These are phyloP conservation scores for Alauda arvensis DNA, from an alignment of 2,797 vertebrate species.

Conservation along the genomic window DNA sequence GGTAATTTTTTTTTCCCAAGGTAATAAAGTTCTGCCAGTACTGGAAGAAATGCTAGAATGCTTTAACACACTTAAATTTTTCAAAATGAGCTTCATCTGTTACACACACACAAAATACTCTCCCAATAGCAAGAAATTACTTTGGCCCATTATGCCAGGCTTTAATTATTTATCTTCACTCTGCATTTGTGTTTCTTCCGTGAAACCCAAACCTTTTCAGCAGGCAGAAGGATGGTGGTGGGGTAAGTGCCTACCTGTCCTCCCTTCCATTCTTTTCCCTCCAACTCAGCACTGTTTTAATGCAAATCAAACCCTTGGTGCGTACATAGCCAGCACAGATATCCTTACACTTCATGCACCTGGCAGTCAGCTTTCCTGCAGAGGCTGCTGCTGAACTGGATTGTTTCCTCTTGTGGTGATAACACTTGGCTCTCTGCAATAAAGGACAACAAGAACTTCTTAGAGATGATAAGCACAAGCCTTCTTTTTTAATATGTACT, in stretches of 20 bases:
- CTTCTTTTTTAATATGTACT: not conserved
- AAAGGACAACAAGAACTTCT: not conserved
- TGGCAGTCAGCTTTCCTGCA: constrained; percentile 6
- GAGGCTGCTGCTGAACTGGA: not conserved
- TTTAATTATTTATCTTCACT: constrained; percentile 49
- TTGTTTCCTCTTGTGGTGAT: not conserved
- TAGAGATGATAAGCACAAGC: not conserved
- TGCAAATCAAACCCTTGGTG: constrained; percentile 16
- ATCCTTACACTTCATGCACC: constrained; percentile 11
- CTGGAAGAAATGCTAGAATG: not conserved
- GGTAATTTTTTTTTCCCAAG: not conserved
- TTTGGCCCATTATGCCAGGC: not conserved
- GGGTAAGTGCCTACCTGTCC: not conserved
- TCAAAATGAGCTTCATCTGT: not conserved
- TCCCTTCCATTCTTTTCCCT: constrained; percentile 9
- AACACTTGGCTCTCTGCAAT: not conserved
- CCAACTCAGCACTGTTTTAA: not conserved
- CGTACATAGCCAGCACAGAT: not conserved
- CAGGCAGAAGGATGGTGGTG: not conserved
- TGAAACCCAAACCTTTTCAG: constrained; percentile 39
- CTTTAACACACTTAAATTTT: not conserved
- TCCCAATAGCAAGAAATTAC: not conserved
- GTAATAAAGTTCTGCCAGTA: constrained; percentile 10
- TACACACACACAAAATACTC: not conserved
- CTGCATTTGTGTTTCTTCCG: constrained; percentile 32